A percentile compares a stretch with the other conserved stretches of the same genome.
phyloP scores from a whole-genome alignment of 2,888 invertebrate genomes.

The Esperia sulphurella region DNA sequence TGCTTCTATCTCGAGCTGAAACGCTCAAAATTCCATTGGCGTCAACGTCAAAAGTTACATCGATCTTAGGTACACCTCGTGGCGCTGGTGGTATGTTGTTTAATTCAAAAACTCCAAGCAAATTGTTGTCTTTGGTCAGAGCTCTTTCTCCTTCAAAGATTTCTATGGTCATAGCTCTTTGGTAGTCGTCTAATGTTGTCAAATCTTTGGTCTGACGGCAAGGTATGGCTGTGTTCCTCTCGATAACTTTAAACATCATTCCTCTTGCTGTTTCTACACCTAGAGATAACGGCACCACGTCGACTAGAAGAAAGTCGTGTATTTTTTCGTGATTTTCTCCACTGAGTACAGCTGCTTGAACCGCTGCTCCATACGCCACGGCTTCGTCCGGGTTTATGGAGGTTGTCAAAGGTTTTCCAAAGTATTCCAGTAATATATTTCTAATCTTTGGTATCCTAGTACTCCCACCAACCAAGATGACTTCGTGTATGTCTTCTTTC shows the following conservation, averaged over 20 bases:
- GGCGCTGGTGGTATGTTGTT: conserved; percentile 55
- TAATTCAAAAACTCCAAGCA: conserved; percentile 51
- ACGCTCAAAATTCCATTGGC: conserved; percentile 52
- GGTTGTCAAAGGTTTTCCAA: conserved; percentile 37
- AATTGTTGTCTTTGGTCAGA: conserved; percentile 53
- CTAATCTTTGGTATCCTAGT: conserved; percentile 58
- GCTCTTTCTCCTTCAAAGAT: conserved; percentile 59
- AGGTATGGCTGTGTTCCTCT: conserved; percentile 53
- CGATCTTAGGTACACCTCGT: conserved; percentile 49
- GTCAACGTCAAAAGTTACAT: conserved; percentile 55
- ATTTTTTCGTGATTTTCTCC: conserved; percentile 37
- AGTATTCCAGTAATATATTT: conserved; percentile 40
- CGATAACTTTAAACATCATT: conserved; percentile 55
- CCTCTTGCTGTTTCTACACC: conserved; percentile 58
- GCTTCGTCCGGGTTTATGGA: conserved; percentile 60
- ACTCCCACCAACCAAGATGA: conserved; percentile 56
- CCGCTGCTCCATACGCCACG: conserved; percentile 57
- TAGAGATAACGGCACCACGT: conserved; percentile 55
- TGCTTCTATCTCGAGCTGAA: conserved; percentile 37
- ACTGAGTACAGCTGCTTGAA: conserved; percentile 52
- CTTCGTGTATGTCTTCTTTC: conserved; percentile 41
- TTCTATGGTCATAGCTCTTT: conserved; percentile 55
- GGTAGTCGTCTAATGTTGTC: conserved; percentile 56
- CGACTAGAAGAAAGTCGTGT: conserved; percentile 40
- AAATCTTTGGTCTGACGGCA: conserved; percentile 51